Evolutionary conservation across 1,140 invertebrate species (phyloP).

Genomic region (Nasonia longicornis): DNA sequence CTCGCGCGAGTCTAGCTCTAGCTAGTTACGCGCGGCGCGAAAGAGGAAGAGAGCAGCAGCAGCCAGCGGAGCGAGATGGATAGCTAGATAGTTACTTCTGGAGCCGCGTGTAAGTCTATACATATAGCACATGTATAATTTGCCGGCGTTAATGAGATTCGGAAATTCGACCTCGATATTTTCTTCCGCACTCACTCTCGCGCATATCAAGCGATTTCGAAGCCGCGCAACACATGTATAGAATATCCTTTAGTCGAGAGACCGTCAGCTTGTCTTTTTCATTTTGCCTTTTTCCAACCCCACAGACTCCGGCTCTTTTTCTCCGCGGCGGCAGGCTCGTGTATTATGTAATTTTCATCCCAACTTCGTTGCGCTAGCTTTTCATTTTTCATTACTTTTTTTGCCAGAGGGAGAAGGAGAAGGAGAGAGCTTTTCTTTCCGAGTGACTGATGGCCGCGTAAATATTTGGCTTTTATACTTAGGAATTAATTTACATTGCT

Average conservation of each 20-base stretch:
- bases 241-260: neutral
- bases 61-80: neutral
- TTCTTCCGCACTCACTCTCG: neutral
- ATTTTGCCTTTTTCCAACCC: neutral
- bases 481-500: neutral
- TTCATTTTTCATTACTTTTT: constrained; percentile 18
- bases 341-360: constrained; percentile 35
- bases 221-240: neutral
- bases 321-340: neutral
- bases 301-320: neutral
- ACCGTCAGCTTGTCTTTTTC: neutral
- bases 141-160: constrained; percentile 33
- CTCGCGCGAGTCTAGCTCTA: neutral
- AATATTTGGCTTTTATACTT: constrained; percentile 1
- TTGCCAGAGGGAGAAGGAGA: neutral
- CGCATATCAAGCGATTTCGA: constrained; percentile 10
- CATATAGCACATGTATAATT: neutral
- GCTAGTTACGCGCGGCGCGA: neutral
- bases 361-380: neutral
- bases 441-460: neutral
- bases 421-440: neutral
- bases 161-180: constrained; percentile 36
- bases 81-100: neutral
- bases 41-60: neutral
- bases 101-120: neutral